These are phyloP conservation scores for Xyliphius kryptos DNA, from an alignment of 2,113 vertebrate genomes.

Conservation along the genomic window DNA sequence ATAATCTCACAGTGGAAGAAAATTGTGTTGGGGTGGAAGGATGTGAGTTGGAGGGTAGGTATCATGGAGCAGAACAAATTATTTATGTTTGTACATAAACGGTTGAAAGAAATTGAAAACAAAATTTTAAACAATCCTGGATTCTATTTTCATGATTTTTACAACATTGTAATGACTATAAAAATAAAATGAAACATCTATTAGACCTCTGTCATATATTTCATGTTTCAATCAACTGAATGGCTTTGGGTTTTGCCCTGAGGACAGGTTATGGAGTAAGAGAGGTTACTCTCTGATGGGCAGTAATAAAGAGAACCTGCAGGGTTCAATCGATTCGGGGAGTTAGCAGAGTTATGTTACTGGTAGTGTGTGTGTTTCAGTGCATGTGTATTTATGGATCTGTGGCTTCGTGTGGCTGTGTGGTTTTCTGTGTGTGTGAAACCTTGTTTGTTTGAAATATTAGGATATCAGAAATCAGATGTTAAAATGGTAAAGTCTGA, in stretches of 20 bases:
- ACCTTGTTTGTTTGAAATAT: too few relatives aligned
- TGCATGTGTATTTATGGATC: background rate
- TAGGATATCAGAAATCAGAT: too few relatives aligned
- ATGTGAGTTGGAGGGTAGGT: constrained; percentile 2
- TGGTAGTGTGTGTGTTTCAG: constrained; percentile 6
- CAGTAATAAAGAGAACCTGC: constrained; percentile 36
- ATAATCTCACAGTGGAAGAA: constrained; percentile 43
- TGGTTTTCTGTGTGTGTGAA: too few relatives aligned
- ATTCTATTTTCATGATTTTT: too few relatives aligned
- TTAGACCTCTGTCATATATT: too few relatives aligned
- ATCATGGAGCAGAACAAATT: constrained; percentile 1
- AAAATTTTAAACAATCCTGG: too few relatives aligned
- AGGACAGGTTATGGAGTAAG: constrained; percentile 12
- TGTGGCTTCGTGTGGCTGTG: too few relatives aligned
- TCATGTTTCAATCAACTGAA: too few relatives aligned
- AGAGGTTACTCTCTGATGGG: constrained; percentile 17
- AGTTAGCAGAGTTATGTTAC: constrained; percentile 39
- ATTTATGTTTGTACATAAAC: constrained; percentile 12
- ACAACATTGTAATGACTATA: too few relatives aligned
- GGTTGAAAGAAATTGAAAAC: background rate
- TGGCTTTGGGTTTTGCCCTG: too few relatives aligned
- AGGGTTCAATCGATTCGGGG: constrained; percentile 31
- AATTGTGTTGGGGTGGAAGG: constrained; percentile 36
- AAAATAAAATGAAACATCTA: too few relatives aligned
- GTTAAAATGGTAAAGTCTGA: too few relatives aligned